phyloP scores from a whole-genome alignment of 2,113 vertebrate genomes.

The Megalops atlanticus region DNA sequence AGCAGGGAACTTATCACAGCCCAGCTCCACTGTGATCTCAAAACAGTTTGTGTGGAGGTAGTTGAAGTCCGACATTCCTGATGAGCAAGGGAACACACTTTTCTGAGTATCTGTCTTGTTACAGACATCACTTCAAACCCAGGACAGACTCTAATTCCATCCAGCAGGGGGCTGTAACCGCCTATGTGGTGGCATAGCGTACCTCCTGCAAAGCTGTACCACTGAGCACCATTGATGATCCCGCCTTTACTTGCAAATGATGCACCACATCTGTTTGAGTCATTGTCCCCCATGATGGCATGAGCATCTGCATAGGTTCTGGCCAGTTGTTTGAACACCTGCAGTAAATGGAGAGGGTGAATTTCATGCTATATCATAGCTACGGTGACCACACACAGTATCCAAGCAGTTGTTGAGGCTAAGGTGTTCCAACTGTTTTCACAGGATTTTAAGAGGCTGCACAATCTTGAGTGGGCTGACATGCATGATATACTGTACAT shows the following conservation, averaged over 20 bases:
- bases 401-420: neutral
- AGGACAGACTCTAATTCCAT: too few relatives aligned
- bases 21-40: conserved; percentile 89
- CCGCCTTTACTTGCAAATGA: conserved; percentile 73
- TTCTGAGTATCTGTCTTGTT: neutral
- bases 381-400: neutral
- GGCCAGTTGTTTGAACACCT: conserved; percentile 88
- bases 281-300: conserved; percentile 75
- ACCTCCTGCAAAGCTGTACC: conserved; percentile 87
- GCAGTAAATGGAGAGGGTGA: conserved; percentile 29
- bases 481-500: too few relatives aligned
- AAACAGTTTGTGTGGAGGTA: conserved; percentile 98
- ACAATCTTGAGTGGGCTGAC: neutral
- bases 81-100: conserved; percentile 18
- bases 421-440: neutral
- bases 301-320: conserved; percentile 81
- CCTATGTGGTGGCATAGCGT: conserved; percentile 22
- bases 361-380: neutral
- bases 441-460: neutral
- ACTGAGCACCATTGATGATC: conserved; percentile 87
- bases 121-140: neutral
- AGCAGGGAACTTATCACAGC: conserved; percentile 90
- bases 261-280: conserved; percentile 79
- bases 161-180: neutral
- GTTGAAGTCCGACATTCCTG: conserved; percentile 98